Base-by-base conservation (phyloP, 2,113 vertebrate species). In the Anguilla rostrata region DNA sequence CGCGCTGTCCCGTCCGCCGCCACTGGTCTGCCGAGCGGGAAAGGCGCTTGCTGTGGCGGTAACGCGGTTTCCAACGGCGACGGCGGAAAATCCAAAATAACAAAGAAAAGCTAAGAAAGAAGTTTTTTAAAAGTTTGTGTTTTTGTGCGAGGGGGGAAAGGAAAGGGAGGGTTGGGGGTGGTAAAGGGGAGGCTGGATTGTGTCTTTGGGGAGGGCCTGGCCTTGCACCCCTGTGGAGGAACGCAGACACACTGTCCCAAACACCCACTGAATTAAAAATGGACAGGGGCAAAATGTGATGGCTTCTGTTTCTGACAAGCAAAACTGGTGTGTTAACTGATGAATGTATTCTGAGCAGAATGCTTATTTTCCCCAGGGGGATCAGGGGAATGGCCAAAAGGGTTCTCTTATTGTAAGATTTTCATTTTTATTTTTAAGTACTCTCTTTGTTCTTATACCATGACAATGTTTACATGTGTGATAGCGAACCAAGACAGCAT, bases 401-500 rank as follows among this genome's bases (percentile, higher is more conserved):
- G 86, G 43, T 86, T 88, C 83, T 86, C 78, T 49, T 29, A 41
- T 89, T 91, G 86, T 83, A 85, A 46, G 8, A 53, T 75, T 56
- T 60, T 39, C 78, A 40, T 39, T 39, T 20, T 78, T 63, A 26
- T 63, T 20, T 66, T 20, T 66, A 26, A 22, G 20, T 66, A 66
- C 22, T 20, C 22, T 81, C 79, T 85, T 39, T 86, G 87, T 66
- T 84, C 88, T 80, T 84, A 82, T 91, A 88, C 60, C 84, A 87
- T 56, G 26, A 0, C 92, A 91, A 95, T 96, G 95, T 96, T 96
- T 96, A 96, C 95, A 96, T 93, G 93, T 91, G 89, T 95, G 93
- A 94, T 93, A 95, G 94, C 92, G 91, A 93, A 91, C 91, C 71
- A 88, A 88, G 90, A 92, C 88, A 87, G 81, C 86, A 87, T 83